Evolutionary conservation across 2,888 invertebrate genomes (phyloP).

Genomic region (Ecdyonurus torrentis): DNA sequence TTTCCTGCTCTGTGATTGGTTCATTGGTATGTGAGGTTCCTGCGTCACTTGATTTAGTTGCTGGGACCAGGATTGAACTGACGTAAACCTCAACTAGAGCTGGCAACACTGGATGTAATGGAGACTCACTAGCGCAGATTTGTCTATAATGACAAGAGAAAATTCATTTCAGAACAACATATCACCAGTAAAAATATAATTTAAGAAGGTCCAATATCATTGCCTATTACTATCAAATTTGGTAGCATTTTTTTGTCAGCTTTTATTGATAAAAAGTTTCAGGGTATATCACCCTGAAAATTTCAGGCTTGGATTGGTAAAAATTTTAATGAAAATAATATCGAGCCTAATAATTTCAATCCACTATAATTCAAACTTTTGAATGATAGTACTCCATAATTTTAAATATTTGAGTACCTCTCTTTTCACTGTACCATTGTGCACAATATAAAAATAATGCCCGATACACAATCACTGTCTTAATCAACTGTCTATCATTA

Average conservation of each 20-base stretch:
- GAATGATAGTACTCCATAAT: too few species aligned
- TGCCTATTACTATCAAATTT: conserved; percentile 2
- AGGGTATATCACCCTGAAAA: too few species aligned
- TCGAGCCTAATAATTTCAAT: too few species aligned
- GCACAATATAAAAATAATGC: too few species aligned
- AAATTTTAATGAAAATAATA: too few species aligned
- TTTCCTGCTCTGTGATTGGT: conserved; percentile 80
- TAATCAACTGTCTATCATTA: too few species aligned
- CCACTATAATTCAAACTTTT: too few species aligned
- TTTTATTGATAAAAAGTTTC: not conserved
- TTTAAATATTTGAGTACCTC: too few species aligned
- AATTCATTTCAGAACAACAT: conserved; percentile 4
- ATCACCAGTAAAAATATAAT: not conserved
- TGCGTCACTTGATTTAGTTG: conserved; percentile 39
- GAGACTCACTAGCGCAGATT: conserved; percentile 74
- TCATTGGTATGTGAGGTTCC: conserved; percentile 53
- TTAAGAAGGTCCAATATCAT: not conserved
- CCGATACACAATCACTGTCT: too few species aligned
- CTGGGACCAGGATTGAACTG: conserved; percentile 65
- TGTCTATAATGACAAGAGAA: conserved; percentile 39
- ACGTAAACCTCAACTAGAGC: conserved; percentile 89
- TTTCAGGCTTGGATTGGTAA: too few species aligned
- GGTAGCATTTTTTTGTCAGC: not conserved
- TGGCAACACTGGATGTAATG: conserved; percentile 84
- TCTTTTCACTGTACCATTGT: too few species aligned